These are phyloP conservation scores for Malachius bipustulatus DNA, from an alignment of 2,888 invertebrate species.

Conservation along the genomic window DNA sequence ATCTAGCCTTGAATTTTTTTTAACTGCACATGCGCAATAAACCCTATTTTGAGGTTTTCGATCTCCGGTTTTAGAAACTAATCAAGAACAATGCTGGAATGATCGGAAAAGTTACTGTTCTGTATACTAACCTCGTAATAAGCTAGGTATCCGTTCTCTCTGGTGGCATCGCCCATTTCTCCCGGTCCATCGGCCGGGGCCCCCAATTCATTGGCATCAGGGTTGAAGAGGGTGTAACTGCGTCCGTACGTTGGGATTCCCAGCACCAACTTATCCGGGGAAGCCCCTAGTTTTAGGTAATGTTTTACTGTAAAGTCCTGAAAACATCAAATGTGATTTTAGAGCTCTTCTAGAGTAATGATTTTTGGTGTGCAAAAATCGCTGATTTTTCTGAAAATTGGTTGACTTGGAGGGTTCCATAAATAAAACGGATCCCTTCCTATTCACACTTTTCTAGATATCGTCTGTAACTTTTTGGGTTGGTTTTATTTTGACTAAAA, in stretches of 20 bases:
- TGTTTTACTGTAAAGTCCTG: conserved; percentile 79
- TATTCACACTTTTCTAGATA: too few species aligned
- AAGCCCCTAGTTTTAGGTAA: conserved; percentile 68
- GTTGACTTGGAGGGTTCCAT: too few species aligned
- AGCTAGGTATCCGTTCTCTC: conserved; percentile 85
- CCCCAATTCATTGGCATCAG: conserved; percentile 74
- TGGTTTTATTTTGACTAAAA: too few species aligned
- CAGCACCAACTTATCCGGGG: conserved; percentile 65
- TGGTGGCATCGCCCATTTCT: conserved; percentile 78
- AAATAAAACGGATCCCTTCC: too few species aligned
- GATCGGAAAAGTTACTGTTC: too few species aligned
- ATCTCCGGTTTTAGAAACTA: background rate
- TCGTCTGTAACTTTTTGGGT: too few species aligned
- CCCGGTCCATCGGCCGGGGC: conserved; percentile 85
- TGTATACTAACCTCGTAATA: conserved; percentile 66
- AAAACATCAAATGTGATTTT: conserved; percentile 18
- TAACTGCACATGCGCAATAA: background rate
- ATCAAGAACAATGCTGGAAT: background rate
- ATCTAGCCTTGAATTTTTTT: background rate
- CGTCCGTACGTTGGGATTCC: conserved; percentile 86
- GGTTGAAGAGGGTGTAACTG: conserved; percentile 79
- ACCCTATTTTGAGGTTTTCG: too few species aligned
- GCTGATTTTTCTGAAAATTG: too few species aligned
- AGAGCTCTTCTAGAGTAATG: too few species aligned
- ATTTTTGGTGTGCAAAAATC: too few species aligned